These are phyloP conservation scores for Xestobium rufovillosum DNA, from an alignment of 2,888 invertebrate species.

Conservation along the genomic window DNA sequence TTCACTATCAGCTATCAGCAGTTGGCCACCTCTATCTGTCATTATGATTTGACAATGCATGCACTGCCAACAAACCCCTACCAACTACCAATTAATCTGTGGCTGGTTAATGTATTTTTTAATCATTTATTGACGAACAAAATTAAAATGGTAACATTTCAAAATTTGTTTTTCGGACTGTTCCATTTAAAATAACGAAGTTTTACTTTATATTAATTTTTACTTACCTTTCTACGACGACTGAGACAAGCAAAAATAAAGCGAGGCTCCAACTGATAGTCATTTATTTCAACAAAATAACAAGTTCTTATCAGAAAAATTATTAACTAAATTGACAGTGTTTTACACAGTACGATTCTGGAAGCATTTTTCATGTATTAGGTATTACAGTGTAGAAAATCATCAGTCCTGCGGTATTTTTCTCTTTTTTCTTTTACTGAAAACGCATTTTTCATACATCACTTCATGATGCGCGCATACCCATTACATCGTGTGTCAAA, in stretches of 20 bases:
- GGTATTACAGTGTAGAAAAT: slow-evolving; percentile 37
- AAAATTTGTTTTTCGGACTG: too few species aligned
- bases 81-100: too few species aligned
- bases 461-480: background rate
- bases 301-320: slow-evolving; percentile 40
- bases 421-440: slow-evolving; percentile 29
- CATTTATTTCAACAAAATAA: slow-evolving; percentile 45
- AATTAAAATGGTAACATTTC: too few species aligned
- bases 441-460: slow-evolving; percentile 15
- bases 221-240: too few species aligned
- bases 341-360: slow-evolving; percentile 35
- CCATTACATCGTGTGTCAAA: slow-evolving; percentile 1
- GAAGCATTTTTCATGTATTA: slow-evolving; percentile 37
- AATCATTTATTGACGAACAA: too few species aligned
- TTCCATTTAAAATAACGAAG: too few species aligned
- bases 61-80: too few species aligned
- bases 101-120: too few species aligned
- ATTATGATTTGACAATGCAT: too few species aligned
- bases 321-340: slow-evolving; percentile 43
- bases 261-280: slow-evolving; percentile 39
- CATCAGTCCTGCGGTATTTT: slow-evolving; percentile 41
- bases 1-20: too few species aligned
- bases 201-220: too few species aligned
- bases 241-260: slow-evolving; percentile 16
- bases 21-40: too few species aligned